These are phyloP conservation scores for Orgyia antiqua DNA, from an alignment of 2,888 invertebrate species.

Conservation along the genomic window DNA sequence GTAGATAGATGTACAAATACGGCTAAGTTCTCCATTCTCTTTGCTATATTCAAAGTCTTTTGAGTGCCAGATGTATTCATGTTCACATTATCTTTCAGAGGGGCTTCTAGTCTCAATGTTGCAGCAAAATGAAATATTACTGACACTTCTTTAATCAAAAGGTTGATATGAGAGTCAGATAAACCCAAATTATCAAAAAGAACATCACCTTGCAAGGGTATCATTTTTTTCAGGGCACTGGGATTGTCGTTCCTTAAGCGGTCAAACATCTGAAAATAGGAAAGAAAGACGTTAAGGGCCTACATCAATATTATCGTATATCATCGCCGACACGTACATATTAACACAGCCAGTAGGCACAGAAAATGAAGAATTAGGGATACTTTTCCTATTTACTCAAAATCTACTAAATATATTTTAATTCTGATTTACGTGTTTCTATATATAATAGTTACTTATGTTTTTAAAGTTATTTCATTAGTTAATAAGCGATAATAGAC, in stretches of 20 bases:
- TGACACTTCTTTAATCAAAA: conserved; percentile 82
- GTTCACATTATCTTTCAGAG: conserved; percentile 88
- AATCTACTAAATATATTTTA: too few relatives aligned
- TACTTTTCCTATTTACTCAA: too few relatives aligned
- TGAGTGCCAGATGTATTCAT: conserved; percentile 95
- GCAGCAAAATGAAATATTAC: conserved; percentile 96
- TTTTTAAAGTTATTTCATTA: too few relatives aligned
- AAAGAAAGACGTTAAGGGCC: too few relatives aligned
- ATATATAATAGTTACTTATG: too few relatives aligned
- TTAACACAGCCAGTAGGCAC: too few relatives aligned
- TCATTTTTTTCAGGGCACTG: conserved; percentile 83
- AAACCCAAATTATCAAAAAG: conserved; percentile 81
- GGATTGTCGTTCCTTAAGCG: conserved; percentile 82
- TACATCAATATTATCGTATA: too few relatives aligned
- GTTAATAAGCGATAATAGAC: too few relatives aligned
- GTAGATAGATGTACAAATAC: conserved; percentile 94
- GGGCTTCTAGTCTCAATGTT: conserved; percentile 92
- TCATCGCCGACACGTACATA: too few relatives aligned
- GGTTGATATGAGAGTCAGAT: conserved; percentile 74
- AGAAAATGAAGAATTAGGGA: too few relatives aligned
- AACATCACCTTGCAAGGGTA: conserved; percentile 86
- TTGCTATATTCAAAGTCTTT: conserved; percentile 86
- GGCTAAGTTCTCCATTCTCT: conserved; percentile 84
- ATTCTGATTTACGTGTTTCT: too few relatives aligned
- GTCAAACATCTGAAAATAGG: conserved; percentile 81